A percentile compares a stretch with the other conserved stretches of the same genome.
phyloP scores from a whole-genome alignment of 2,888 invertebrate genomes.

The Galerucella calmariensis region DNA sequence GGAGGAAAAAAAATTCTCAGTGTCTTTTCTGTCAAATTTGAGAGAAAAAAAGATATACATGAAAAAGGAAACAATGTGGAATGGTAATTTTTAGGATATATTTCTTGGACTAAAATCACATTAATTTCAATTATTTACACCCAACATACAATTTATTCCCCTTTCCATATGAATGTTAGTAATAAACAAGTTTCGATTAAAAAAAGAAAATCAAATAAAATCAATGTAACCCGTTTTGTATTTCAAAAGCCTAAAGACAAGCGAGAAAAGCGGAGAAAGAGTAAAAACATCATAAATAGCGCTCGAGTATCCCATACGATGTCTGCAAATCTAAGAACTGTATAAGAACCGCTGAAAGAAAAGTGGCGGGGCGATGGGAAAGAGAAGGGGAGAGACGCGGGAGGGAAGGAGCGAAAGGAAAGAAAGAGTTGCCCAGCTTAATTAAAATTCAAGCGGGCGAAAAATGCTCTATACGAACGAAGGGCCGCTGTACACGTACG shows the following conservation, averaged over 20 bases:
- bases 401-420: constrained; percentile 32
- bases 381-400: constrained; percentile 26
- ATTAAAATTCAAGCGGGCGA: constrained; percentile 62
- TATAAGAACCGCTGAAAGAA: constrained; percentile 33
- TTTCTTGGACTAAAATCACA: too few species aligned
- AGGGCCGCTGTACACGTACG: constrained; percentile 64
- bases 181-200: not conserved
- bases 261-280: not conserved
- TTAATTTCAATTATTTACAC: not conserved
- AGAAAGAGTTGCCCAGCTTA: constrained; percentile 59
- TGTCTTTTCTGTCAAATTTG: too few species aligned
- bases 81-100: too few species aligned
- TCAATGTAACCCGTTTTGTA: not conserved
- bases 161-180: too few species aligned
- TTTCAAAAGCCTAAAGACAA: not conserved
- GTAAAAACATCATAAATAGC: constrained; percentile 13
- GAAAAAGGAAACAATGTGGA: too few species aligned
- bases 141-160: too few species aligned
- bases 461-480: constrained; percentile 61
- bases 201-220: not conserved
- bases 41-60: too few species aligned
- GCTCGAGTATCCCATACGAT: constrained; percentile 16
- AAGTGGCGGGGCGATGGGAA: constrained; percentile 27
- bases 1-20: too few species aligned
- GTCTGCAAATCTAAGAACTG: constrained; percentile 20